Conservation (phyloP, 2,113 vertebrate genomes). For the Merops nubicus region DNA sequence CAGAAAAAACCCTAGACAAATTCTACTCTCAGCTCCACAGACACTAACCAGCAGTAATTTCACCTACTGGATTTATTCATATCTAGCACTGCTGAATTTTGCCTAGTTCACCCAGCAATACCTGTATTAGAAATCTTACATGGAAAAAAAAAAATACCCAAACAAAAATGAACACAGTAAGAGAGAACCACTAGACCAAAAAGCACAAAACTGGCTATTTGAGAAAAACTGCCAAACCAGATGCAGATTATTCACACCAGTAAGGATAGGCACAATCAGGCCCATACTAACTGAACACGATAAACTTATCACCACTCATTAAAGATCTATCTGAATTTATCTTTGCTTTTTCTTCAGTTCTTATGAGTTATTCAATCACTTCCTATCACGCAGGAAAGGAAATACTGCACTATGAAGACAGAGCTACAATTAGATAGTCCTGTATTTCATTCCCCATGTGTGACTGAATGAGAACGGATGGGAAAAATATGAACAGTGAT, state of each 20-base stretch:
- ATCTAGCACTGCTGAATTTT: neutral
- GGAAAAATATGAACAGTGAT: conserved; percentile 8
- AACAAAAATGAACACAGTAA: neutral
- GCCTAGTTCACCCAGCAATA: accelerated
- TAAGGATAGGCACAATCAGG: neutral
- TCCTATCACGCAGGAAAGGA: neutral
- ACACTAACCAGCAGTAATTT: neutral
- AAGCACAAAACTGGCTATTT: neutral
- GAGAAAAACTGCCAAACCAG: neutral
- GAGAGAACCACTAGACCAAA: neutral
- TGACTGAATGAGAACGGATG: conserved; percentile 17
- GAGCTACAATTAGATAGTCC: conserved; percentile 43
- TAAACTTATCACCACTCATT: neutral
- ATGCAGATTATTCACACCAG: neutral
- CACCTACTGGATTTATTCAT: neutral
- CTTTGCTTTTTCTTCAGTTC: neutral
- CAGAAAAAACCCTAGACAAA: neutral
- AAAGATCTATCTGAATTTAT: neutral
- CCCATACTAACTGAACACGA: neutral
- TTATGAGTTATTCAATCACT: neutral
- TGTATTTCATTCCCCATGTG: conserved; percentile 34
- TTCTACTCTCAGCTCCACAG: neutral
- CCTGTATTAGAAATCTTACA: neutral
- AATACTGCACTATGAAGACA: neutral
- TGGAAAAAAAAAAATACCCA: neutral